Percentiles rank a stretch among this genome's conserved stretches.
These are phyloP conservation scores for Trissolcus basalis DNA, from an alignment of 1,140 invertebrate genomes.

Conservation along the genomic window DNA sequence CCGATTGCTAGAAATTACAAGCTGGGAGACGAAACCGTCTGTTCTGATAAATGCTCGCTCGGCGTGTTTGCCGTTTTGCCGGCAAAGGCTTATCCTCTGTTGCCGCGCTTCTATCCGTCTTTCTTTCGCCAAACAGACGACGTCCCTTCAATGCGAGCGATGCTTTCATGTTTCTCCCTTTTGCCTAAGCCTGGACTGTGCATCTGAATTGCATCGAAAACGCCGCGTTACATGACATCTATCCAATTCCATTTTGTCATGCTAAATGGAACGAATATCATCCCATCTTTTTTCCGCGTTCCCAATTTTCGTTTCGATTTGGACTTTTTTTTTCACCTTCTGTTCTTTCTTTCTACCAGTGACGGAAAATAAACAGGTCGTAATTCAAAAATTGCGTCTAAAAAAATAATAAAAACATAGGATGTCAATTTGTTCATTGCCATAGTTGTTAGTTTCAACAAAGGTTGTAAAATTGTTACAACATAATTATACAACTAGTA, in stretches of 20 bases:
- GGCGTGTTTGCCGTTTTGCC: conserved; percentile 22
- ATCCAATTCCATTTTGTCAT: conserved; percentile 38
- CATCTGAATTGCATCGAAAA: conserved; percentile 25
- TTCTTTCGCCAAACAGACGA: conserved; percentile 25
- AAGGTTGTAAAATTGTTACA: background rate
- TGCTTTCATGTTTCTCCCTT: conserved; percentile 35
- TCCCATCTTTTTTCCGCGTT: background rate
- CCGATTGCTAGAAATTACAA: conserved; percentile 67
- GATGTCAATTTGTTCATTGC: too few species aligned
- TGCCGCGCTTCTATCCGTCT: conserved; percentile 17
- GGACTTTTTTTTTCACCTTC: too few species aligned
- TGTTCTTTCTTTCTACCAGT: too few species aligned
- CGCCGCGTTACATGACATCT: conserved; percentile 37
- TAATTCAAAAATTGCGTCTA: too few species aligned
- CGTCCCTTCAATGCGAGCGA: conserved; percentile 20
- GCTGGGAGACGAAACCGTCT: conserved; percentile 38
- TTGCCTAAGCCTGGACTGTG: conserved; percentile 25
- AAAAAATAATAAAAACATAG: too few species aligned
- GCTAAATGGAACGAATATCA: conserved; percentile 7
- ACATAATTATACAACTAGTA: background rate
- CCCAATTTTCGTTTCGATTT: too few species aligned
- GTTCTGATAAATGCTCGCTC: conserved; percentile 35
- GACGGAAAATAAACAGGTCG: too few species aligned
- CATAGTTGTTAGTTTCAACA: too few species aligned
- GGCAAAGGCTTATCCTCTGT: conserved; percentile 17